Evolutionary conservation across 2,888 invertebrate genomes (phyloP).

Genomic region (Acanthacorydalis orientalis): DNA sequence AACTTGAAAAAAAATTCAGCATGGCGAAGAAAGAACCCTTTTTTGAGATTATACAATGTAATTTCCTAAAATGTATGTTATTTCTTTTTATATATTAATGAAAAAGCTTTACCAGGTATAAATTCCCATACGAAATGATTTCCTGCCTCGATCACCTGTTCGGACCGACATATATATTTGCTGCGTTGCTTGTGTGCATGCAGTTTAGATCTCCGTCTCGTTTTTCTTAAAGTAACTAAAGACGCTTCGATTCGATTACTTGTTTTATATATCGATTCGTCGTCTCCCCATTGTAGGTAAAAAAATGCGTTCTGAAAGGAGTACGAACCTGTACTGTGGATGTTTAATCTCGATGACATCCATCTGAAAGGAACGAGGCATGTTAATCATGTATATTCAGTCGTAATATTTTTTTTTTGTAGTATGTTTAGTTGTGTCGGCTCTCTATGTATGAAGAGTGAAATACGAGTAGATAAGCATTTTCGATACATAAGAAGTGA

Average conservation of each 20-base stretch:
- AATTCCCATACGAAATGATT: constrained; percentile 93
- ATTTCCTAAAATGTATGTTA: no score
- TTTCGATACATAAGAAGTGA: no score
- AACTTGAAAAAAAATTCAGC: no score
- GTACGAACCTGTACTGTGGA: constrained; percentile 59
- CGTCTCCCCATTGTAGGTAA: constrained; percentile 66
- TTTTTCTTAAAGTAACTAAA: constrained; percentile 63
- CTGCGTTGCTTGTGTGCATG: constrained; percentile 85
- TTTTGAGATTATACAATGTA: no score
- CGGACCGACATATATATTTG: constrained; percentile 76
- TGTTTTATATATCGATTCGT: constrained; percentile 31
- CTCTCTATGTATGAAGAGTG: no score
- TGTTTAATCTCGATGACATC: constrained; percentile 33
- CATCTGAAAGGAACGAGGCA: constrained; percentile 24
- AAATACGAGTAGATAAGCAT: no score
- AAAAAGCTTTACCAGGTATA: constrained; percentile 44
- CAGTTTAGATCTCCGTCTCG: constrained; percentile 59
- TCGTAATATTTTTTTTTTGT: neutral
- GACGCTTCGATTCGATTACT: constrained; percentile 37
- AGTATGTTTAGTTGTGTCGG: no score
- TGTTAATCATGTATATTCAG: neutral
- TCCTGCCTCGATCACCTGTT: constrained; percentile 72
- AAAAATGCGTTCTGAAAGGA: constrained; percentile 79
- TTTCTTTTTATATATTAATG: no score
- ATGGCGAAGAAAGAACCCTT: no score